Conservation (phyloP, 2,888 invertebrate species). For the Stenodema calcarata region DNA sequence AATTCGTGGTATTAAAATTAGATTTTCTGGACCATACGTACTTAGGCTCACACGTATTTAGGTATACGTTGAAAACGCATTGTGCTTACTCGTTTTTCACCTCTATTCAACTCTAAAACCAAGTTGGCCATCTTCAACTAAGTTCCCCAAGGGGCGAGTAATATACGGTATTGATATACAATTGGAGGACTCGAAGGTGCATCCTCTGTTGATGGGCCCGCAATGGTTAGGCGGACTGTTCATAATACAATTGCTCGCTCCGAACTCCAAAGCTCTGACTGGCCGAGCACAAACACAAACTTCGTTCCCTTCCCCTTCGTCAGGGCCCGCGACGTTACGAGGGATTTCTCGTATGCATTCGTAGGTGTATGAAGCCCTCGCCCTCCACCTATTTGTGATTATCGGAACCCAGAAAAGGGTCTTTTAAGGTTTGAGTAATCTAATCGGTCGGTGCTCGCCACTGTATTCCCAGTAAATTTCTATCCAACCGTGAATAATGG, state of each 20-base stretch:
- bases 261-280: not conserved
- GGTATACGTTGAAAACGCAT: too few relatives aligned
- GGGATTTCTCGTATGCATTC: not conserved
- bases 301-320: not conserved
- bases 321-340: not conserved
- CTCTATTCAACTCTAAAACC: too few relatives aligned
- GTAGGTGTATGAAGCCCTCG: not conserved
- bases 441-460: not conserved
- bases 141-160: not conserved
- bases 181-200: not conserved
- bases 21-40: too few relatives aligned
- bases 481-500: not conserved
- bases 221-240: not conserved
- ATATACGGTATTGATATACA: not conserved
- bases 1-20: too few relatives aligned
- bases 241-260: slow-evolving; percentile 5
- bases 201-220: not conserved
- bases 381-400: not conserved
- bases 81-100: too few relatives aligned
- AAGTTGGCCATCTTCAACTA: too few relatives aligned
- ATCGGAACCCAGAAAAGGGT: not conserved
- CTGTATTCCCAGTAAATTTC: not conserved
- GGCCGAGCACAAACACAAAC: not conserved
- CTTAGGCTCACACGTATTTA: too few relatives aligned
- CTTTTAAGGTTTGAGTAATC: not conserved